Base-by-base conservation (phyloP, 1,140 invertebrate genomes). In the Frieseomelitta varia region DNA sequence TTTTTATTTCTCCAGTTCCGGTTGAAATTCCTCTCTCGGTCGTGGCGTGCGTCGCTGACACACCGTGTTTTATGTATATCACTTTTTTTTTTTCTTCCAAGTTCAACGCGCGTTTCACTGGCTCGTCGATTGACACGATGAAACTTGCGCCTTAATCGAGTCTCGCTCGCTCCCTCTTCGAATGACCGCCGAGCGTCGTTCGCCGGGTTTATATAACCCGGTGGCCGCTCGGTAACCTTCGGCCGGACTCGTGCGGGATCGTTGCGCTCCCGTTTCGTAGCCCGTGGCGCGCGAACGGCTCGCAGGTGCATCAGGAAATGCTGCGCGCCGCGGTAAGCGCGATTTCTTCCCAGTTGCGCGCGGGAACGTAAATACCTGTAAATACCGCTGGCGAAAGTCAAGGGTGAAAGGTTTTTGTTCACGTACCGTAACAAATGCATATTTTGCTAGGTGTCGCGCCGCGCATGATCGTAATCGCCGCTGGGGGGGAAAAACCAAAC, bases 151-250 rank as follows among this genome's bases (percentile, higher is more conserved):
- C 2, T 58, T 55, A 56, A 55, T 47, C 14, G 27, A 19, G 53
- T 17, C n/a, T 67, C 24, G 69, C 14, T 65, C 19, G 76, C 14
- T 65, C 19, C 72, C 4, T 67, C 68, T 74, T 30, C 67, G 73
- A 90, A 86, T 89, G 73, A 81, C 63, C 61, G 61, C 58, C 19
- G 27, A 53, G 30, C 77, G 65, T 8, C 56, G 39, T 47, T 53
- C 58, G 53, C 19, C 53, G 2, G 27, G 24, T 53, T 88, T 90
- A 89, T 89, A 89, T 87, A 87, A 19, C 17, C 3, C 39, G 8
- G 15, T 2, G 56, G 11, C 30, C 69, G 27, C n/a, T 79, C 88
- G 79, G 58, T 61, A 85, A 67, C 85, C 85, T 89, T 90, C 88
- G 88, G 24, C 34, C 78, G n/a, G n/a, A n/a, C 61, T 89, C 87